Base-by-base conservation (phyloP, 2,888 invertebrate species). In the Spilosoma lubricipeda region DNA sequence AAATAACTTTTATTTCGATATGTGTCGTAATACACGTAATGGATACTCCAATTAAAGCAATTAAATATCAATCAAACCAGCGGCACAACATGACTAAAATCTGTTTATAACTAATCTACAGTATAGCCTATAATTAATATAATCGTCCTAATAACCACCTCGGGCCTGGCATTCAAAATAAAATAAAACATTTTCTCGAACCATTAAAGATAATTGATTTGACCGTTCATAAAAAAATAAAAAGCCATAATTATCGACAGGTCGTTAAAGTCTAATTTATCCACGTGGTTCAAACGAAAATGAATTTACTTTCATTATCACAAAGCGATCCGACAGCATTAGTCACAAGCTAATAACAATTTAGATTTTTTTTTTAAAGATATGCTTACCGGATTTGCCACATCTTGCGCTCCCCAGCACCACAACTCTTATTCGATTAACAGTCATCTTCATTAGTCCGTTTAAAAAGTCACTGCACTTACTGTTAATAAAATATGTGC, bases 401-500 rank as follows among this genome's bases (percentile, higher is more conserved):
- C 97, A 97, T 89, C 97, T 96, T 87, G 97, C 96, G 94, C 97
- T 97, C 88, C 97, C 97, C 88, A 97, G 96, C 91, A 97, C 97
- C 93, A 97, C 97, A 88, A 97, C 97, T 94, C 97, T 97, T 95
- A 97, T 97, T 96, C 97, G 97, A 96, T 97, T 97, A 90, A 97
- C 97, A 94, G 97, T 97, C 95, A 97, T 97, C 97, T 97, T 97
- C 94, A 94, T 95, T 85, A 86, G 90, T 92, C 88, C 89, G 88
- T 82, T 87, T 85, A 84, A 82, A 79, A 70, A 77, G 90, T 91
- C 93, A 88, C 81, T 82, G 88, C 92, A 90, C 88, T 87, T 82
- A 80, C 77, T 84, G 82, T 81, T 71, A 87, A 84, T 80, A 78
- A 27, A 59, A 27, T 80, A 77, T 86, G 86, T 84, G 86, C 89